These are phyloP conservation scores for Agrypnia vestita DNA, from an alignment of 1,140 invertebrate species.

Conservation along the genomic window DNA sequence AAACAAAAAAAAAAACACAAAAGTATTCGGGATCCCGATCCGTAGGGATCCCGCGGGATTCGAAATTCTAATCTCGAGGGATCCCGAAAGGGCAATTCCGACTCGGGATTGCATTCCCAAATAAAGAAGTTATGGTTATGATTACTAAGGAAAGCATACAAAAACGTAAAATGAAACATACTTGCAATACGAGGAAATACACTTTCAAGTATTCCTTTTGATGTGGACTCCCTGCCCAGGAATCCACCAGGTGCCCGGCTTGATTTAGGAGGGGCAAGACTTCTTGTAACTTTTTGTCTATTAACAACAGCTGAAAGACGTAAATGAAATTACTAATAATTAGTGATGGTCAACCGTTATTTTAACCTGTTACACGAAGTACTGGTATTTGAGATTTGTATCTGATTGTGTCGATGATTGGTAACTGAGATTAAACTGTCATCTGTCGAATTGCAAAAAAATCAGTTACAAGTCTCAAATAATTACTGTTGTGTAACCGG, in stretches of 20 bases:
- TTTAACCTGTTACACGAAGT: not conserved
- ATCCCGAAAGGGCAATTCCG: too few species aligned
- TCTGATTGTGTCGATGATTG: too few species aligned
- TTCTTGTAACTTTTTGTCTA: conserved; percentile 93
- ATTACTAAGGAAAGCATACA: not conserved
- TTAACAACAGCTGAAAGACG: conserved; percentile 84
- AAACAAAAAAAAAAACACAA: too few species aligned
- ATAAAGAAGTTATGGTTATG: not conserved
- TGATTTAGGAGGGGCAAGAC: conserved; percentile 89
- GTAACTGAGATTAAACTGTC: not conserved
- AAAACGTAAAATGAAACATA: conserved; percentile 66
- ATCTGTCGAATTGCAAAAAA: too few species aligned
- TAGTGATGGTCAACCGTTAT: not conserved
- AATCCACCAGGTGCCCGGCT: conserved; percentile 91
- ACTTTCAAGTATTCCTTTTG: conserved; percentile 97
- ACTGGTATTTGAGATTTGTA: not conserved
- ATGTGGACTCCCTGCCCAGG: conserved; percentile 89
- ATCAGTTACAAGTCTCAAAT: too few species aligned
- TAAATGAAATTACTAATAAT: not conserved
- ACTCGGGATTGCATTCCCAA: too few species aligned
- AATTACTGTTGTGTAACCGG: too few species aligned
- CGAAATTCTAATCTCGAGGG: too few species aligned
- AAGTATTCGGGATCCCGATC: too few species aligned
- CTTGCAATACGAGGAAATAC: conserved; percentile 96
- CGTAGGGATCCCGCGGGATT: too few species aligned